These are phyloP conservation scores for Microchrysa polita DNA, from an alignment of 2,888 invertebrate genomes.

Conservation along the genomic window DNA sequence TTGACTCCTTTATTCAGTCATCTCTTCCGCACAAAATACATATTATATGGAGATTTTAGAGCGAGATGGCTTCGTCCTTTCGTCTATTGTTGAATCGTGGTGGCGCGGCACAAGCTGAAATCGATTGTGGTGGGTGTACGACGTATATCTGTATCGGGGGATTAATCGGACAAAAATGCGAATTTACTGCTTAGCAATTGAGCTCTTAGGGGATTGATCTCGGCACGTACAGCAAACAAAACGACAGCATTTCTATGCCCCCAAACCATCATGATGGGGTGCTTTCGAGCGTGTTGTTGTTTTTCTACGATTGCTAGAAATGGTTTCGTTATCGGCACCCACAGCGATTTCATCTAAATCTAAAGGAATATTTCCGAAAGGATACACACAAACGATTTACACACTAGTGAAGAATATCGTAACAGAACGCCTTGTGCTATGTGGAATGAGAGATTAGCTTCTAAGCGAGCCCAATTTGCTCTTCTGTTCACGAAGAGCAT, in stretches of 20 bases:
- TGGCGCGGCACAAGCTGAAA: slow-evolving; percentile 11
- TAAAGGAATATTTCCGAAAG: slow-evolving; percentile 35
- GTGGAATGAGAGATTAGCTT: slow-evolving; percentile 29
- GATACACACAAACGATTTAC: slow-evolving; percentile 36
- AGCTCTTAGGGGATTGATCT: slow-evolving; percentile 19
- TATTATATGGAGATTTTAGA: background rate
- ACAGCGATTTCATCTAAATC: slow-evolving; percentile 16
- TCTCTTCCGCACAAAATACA: background rate
- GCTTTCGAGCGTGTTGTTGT: too few relatives aligned
- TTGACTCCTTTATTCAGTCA: background rate
- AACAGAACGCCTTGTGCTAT: slow-evolving; percentile 6
- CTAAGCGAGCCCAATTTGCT: background rate
- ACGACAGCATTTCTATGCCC: slow-evolving; percentile 7
- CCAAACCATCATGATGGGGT: background rate
- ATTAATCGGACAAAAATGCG: slow-evolving; percentile 41
- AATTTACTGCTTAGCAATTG: slow-evolving; percentile 40
- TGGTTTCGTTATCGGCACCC: slow-evolving; percentile 30
- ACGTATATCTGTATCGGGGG: slow-evolving; percentile 30
- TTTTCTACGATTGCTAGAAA: background rate
- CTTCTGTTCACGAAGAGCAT: background rate
- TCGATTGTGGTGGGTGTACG: slow-evolving; percentile 29
- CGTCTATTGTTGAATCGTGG: background rate
- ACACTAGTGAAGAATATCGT: slow-evolving; percentile 26
- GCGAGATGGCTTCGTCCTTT: background rate
- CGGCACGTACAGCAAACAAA: slow-evolving; percentile 37